Percentiles rank a stretch among this genome's conserved stretches.
Evolutionary conservation across 2,888 invertebrate species (phyloP).

Genomic region (Gandaritis pyraliata): DNA sequence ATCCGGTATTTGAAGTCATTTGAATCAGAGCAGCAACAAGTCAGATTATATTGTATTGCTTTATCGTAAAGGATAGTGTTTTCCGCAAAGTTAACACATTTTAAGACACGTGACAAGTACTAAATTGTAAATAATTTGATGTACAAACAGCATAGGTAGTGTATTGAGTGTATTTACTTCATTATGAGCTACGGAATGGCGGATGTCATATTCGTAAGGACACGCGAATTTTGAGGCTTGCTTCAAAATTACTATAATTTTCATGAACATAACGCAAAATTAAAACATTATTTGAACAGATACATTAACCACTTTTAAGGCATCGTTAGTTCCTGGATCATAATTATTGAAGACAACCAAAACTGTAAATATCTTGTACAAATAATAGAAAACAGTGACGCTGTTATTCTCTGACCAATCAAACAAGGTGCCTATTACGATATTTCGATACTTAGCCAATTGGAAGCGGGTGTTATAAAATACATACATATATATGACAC

Average conservation of each 20-base stretch:
- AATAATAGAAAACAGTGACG: background rate
- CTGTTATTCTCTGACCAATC: background rate
- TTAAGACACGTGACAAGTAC: slow-evolving; percentile 1
- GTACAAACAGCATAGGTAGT: slow-evolving; percentile 2
- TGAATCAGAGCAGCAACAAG: too few species aligned
- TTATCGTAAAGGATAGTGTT: background rate
- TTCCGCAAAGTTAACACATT: slow-evolving; percentile 8
- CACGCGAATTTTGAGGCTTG: slow-evolving; percentile 8
- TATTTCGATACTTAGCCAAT: background rate
- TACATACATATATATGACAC: too few species aligned
- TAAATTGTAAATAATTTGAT: slow-evolving; percentile 10
- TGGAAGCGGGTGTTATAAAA: background rate
- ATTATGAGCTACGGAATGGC: slow-evolving; percentile 23
- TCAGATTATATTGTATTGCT: background rate
- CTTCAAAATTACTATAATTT: slow-evolving; percentile 11
- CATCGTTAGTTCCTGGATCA: slow-evolving; percentile 6
- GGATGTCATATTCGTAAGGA: slow-evolving; percentile 6
- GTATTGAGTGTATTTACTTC: slow-evolving; percentile 29
- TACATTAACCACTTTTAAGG: too few species aligned
- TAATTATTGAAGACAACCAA: background rate
- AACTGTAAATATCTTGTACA: background rate
- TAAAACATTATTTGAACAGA: too few species aligned
- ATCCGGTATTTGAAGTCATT: too few species aligned
- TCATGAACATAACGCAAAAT: slow-evolving; percentile 1
- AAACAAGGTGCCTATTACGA: background rate